phyloP scores from a whole-genome alignment of 2,113 vertebrate genomes.

The Caloenas nicobarica region DNA sequence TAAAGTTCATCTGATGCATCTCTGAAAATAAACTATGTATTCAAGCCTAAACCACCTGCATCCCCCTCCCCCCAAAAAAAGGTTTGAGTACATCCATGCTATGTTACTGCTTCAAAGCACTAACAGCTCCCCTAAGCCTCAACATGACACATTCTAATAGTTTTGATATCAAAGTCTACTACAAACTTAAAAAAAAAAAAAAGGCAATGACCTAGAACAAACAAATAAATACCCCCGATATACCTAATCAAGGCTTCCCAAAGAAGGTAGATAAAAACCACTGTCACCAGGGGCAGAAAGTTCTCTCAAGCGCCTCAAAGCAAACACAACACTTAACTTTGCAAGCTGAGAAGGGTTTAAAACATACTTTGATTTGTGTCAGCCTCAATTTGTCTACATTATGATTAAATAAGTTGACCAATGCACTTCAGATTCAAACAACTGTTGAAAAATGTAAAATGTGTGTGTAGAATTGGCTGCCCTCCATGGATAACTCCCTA shows the following conservation, averaged over 20 bases:
- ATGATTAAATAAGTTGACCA: not conserved
- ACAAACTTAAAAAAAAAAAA: not conserved
- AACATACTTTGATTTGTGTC: not conserved
- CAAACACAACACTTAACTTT: not conserved
- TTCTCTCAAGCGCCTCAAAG: not conserved
- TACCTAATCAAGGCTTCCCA: not conserved
- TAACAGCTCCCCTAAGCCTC: not conserved
- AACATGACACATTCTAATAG: not conserved
- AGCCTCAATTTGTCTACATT: not conserved
- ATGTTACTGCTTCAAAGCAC: not conserved
- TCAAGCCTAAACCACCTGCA: not conserved
- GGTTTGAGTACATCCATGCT: not conserved
- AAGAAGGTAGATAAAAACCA: not conserved
- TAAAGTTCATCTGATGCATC: not conserved
- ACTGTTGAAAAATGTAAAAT: not conserved
- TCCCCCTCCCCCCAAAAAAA: not conserved
- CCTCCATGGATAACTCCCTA: not conserved
- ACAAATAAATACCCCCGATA: not conserved
- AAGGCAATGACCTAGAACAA: not conserved
- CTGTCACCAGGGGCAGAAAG: not conserved
- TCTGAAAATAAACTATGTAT: not conserved
- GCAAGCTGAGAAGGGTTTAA: not conserved
- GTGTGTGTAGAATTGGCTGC: not conserved
- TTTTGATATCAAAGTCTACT: not conserved
- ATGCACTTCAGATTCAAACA: not conserved